Base-by-base conservation (phyloP, 2,113 vertebrate species). In the Solea solea region DNA sequence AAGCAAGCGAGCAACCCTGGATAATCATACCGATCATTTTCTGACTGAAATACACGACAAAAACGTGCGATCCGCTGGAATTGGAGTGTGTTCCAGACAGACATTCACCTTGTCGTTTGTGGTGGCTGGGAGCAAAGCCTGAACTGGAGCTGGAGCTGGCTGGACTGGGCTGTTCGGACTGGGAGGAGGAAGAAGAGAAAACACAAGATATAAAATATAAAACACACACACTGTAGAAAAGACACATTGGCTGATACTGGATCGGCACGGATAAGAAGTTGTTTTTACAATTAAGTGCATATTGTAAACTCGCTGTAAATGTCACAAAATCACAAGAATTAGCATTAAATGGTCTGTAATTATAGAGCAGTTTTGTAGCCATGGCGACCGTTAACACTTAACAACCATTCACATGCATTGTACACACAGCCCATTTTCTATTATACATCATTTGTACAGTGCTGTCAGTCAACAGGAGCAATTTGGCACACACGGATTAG, bases 131-230 rank as follows among this genome's bases (percentile, higher is more conserved):
- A 59, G 94, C 93, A 84, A 97, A 97, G 87, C 91, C 88, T 34
- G 93, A 97, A 78, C 96, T 95, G 81, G 96, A 97, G 64, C 95
- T 97, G 81, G 97, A 97, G 81, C 96, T 97, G 86, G 95, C 95
- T 69, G 97, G 97, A 90, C 97, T 99, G 81, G 94, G 96, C 83
- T 98, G 97, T 82, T 97, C 96, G 0, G 96, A 97, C 95, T 98
- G 78, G 59, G 21, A 60, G 15, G 41, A 9, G 57, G 14, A 79
- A 49, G 45, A 69, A 12, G 60, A 4, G 70, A 3, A 54, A 70
- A 61, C 2, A 58, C 49, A 72, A 0, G 0, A 16, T 27, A 27
- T 10, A 73, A 40, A 44, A 42, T 8, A 25, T 10, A 27, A 53
- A 0, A 52, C 16, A 52, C n/a, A 21, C 2, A 13, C 14, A 34